These are phyloP conservation scores for Papilio helenus DNA, from an alignment of 1,140 invertebrate genomes.

Conservation along the genomic window DNA sequence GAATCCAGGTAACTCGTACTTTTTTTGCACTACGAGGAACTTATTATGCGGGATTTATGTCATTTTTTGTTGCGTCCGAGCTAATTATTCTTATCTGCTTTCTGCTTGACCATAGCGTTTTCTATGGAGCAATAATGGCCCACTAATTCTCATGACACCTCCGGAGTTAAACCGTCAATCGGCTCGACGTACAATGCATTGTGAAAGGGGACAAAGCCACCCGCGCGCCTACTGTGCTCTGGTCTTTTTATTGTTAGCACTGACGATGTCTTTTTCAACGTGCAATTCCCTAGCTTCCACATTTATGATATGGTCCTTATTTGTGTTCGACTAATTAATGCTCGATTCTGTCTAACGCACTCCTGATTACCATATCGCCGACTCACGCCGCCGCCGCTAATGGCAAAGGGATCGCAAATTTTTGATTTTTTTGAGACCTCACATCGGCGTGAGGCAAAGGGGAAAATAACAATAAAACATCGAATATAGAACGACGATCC, in stretches of 20 bases:
- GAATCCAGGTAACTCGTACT: constrained; percentile 71
- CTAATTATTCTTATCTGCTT: constrained; percentile 82
- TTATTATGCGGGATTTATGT: constrained; percentile 83
- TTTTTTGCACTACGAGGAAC: constrained; percentile 69
- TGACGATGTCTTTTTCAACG: constrained; percentile 71
- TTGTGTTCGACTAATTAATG: constrained; percentile 57
- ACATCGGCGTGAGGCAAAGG: constrained; percentile 66
- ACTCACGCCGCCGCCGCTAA: constrained; percentile 61
- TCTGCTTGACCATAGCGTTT: constrained; percentile 75
- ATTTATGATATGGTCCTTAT: constrained; percentile 54
- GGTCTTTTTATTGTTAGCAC: constrained; percentile 74
- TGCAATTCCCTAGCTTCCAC: constrained; percentile 49
- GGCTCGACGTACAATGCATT: constrained; percentile 62
- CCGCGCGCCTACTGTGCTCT: constrained; percentile 73
- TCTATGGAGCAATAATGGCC: constrained; percentile 77
- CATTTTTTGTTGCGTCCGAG: constrained; percentile 79
- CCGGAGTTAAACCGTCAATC: constrained; percentile 74
- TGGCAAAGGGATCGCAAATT: constrained; percentile 73
- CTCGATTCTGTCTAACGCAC: constrained; percentile 48
- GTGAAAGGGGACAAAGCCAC: constrained; percentile 71
- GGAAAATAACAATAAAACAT: constrained; percentile 79
- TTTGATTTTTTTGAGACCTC: constrained; percentile 59
- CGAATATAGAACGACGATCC: constrained; percentile 79
- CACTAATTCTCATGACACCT: constrained; percentile 81
- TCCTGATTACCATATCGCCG: constrained; percentile 61